Percentiles rank a stretch among this genome's conserved stretches.
phyloP scores from a whole-genome alignment of 2,888 invertebrate species.

The Apeira syringaria region DNA sequence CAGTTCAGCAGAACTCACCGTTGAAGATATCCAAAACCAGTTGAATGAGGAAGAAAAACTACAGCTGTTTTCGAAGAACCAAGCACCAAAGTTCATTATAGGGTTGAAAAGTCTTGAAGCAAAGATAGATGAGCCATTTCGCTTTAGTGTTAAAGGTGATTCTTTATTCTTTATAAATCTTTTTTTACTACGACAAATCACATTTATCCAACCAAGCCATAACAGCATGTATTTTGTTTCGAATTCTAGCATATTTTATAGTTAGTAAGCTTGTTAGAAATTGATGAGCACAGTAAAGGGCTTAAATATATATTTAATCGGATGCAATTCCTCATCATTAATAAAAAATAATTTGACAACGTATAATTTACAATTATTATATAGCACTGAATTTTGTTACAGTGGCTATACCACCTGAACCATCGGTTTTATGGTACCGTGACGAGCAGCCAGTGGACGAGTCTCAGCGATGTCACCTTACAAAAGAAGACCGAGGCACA shows the following conservation, averaged over 20 bases:
- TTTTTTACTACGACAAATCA: too few species aligned
- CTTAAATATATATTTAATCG: too few species aligned
- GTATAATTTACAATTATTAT: too few species aligned
- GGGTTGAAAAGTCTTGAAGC: constrained; percentile 93
- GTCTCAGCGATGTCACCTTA: constrained; percentile 86
- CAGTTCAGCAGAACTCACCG: constrained; percentile 93
- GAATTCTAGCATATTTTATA: too few species aligned
- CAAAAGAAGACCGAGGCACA: constrained; percentile 87
- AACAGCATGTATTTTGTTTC: too few species aligned
- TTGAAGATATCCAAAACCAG: constrained; percentile 96
- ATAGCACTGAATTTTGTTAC: too few species aligned
- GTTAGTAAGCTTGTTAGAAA: too few species aligned
- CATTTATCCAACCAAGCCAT: too few species aligned
- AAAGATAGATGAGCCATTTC: constrained; percentile 91
- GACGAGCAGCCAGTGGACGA: constrained; percentile 91
- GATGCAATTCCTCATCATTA: too few species aligned
- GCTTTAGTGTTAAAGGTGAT: constrained; percentile 91
- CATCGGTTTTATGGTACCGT: constrained; percentile 93
- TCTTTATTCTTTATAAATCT: too few species aligned
- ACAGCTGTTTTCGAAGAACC: constrained; percentile 89
- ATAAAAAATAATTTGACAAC: too few species aligned
- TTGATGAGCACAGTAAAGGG: too few species aligned
- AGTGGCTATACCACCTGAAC: constrained; percentile 92
- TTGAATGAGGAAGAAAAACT: constrained; percentile 93
- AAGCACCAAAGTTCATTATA: constrained; percentile 92